phyloP scores from a whole-genome alignment of 2,888 invertebrate genomes.

The Chymomyza procnemis region DNA sequence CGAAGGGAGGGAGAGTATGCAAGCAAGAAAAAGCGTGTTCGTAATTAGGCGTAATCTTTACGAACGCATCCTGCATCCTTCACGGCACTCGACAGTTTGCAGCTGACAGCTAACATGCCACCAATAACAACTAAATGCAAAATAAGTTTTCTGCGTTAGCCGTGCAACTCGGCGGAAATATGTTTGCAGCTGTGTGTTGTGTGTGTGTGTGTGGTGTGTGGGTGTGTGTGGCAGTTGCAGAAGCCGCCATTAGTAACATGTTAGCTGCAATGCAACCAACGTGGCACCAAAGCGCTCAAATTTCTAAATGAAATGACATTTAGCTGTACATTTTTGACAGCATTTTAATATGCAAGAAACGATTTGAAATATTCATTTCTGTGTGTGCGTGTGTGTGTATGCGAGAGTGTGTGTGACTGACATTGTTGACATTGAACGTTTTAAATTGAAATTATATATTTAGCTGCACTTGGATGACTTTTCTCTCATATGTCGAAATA shows the following conservation, averaged over 20 bases:
- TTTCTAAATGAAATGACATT: constrained; percentile 61
- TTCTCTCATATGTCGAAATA: not conserved
- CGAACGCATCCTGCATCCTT: not conserved
- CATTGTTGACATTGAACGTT: not conserved
- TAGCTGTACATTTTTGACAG: constrained; percentile 65
- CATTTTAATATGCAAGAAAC: constrained; percentile 58
- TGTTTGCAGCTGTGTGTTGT: not conserved
- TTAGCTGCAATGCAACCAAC: not conserved
- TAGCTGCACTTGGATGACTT: not conserved
- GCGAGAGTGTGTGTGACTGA: not conserved
- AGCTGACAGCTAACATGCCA: not conserved
- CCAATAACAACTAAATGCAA: not conserved
- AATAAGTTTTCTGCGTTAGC: not conserved
- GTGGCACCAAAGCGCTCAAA: not conserved
- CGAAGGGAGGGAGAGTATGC: no score
- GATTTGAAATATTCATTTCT: not conserved
- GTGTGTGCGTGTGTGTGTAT: not conserved
- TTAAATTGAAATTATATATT: not conserved
- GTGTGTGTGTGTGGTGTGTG: not conserved
- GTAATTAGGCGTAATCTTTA: not conserved
- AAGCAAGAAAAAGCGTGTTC: not conserved
- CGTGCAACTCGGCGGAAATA: not conserved
- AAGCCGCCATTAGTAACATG: constrained; percentile 5
- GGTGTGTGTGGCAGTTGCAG: not conserved
- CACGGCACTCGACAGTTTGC: not conserved